phyloP scores from a whole-genome alignment of 2,797 vertebrate species.

The Otolemur crassicaudatus region DNA sequence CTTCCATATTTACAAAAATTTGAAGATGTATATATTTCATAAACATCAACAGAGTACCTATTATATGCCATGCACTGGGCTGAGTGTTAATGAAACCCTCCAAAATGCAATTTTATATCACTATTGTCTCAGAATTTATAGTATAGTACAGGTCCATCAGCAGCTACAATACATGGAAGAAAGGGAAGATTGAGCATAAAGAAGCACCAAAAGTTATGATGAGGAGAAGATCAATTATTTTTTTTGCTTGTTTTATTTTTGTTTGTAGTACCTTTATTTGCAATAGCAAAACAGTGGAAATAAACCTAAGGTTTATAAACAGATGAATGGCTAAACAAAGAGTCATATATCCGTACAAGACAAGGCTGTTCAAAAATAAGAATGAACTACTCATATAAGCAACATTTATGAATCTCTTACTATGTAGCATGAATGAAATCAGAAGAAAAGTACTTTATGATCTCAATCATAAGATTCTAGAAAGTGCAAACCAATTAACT shows the following conservation, averaged over 20 bases:
- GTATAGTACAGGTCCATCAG: neutral
- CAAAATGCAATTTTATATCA: neutral
- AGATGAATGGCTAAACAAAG: neutral
- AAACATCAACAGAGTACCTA: neutral
- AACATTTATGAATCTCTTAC: neutral
- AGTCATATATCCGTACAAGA: neutral
- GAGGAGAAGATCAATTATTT: neutral
- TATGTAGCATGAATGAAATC: neutral
- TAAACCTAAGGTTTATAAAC: neutral
- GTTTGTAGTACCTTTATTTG: neutral
- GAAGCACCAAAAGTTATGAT: neutral
- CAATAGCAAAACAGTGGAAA: neutral
- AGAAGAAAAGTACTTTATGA: no score
- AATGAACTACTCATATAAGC: neutral
- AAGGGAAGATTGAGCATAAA: neutral
- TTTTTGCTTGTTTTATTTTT: neutral
- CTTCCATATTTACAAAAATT: conserved; percentile 17
- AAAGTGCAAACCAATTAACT: no score
- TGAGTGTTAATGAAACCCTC: neutral
- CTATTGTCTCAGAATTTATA: neutral
- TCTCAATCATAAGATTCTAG: no score
- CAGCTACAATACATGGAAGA: neutral
- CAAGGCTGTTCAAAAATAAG: neutral
- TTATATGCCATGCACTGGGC: neutral
- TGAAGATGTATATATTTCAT: neutral